Base-by-base conservation (phyloP, 2,888 invertebrate species). In the Drosophila anomalata region DNA sequence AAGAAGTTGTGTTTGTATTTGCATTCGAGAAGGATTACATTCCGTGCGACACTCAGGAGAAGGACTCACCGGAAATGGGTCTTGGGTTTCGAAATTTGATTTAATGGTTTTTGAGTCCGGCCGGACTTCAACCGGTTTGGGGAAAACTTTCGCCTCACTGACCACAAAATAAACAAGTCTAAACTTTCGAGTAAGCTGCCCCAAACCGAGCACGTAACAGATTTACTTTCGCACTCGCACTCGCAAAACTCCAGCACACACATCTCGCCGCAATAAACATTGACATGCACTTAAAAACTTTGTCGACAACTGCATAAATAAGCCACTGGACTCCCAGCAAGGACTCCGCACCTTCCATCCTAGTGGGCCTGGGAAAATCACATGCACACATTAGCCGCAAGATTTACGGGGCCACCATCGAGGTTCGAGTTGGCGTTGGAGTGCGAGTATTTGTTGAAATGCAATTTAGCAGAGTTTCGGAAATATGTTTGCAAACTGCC, bases 251-350 rank as follows among this genome's bases (percentile, higher is more conserved):
- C 29, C n/a, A 24, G 9, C 61, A 44, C 41, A 33, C 46, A 48
- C 59, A 62, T 41, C 54, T 58, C 24, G 36, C 68, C 68, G 51
- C 79, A 79, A 75, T 75, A 77, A 83, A 46, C 75, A 77, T 56
- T 75, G 75, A 63, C 69, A 73, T 61, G 78, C 80, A 77, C 66
- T 83, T 79, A 57, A 54, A 65, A 79, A 77, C 66, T 73, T 82
- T 73, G 65, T 61, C 39, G 50, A 24, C 41, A 65, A 51, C 60
- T 74, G 50, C 58, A 58, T 66, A 75, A 76, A 60, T 76, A 65
- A 65, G 9, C 31, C 20, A 59, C 36, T 41, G 58, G 39, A 41
- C 29, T 24, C 17, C 9, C 12, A 41, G 31, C 41, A 36, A 14
- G 36, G 36, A 36, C 36, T n/a, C 36, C 6, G n/a, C 36, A 1